Evolutionary conservation across 2,113 vertebrate genomes (phyloP), one percentile per base, ranked within the genome.

Genomic region (Brachyistius frenatus): DNA sequence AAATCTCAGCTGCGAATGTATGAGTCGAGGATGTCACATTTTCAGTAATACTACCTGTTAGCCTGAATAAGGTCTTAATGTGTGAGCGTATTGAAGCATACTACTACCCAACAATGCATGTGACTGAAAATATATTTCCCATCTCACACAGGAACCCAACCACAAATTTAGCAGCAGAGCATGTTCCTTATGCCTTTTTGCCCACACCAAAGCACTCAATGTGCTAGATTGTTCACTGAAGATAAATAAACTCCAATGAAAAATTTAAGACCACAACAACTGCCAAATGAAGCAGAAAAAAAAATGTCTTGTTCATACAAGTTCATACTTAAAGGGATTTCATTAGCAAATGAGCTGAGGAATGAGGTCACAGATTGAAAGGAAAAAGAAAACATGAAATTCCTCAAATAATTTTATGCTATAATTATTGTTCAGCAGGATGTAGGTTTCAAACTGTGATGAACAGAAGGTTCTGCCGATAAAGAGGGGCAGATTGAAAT

Each of bases 321-420:
- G 31, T 64, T 37, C 44, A 44, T 14, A 66, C 35, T 62, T n/a
- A n/a, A 80, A 68, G 16, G 9, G 41, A 58, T 31, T 82, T 63
- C 6, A 36, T 36, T 50, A 70, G 49, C 49, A 62, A 66, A 57
- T 71, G 39, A 75, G 71, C 15, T 39, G 35, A 46, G 6, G 64
- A 67, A 73, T 65, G 33, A 69, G 39, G 35, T 69, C 35, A 74
- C 0, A 49, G 44, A 32, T 15, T 55, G 10, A 53, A 30, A 55
- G 23, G 31, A 39, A 66, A 49, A 56, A 41, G 0, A 52, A 15
- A 55, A 61, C 0, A 13, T 7, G 5, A 56, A 5, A 54, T 50
- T 37, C 55, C 32, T 44, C 5, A 23, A 37, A 67, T 37, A 5
- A 55, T 52, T 68, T 63, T 44, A 37, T 7, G 2, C 13, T 11